Base-by-base conservation (phyloP, 1,140 invertebrate genomes). In the Belonocnema kinseyi region DNA sequence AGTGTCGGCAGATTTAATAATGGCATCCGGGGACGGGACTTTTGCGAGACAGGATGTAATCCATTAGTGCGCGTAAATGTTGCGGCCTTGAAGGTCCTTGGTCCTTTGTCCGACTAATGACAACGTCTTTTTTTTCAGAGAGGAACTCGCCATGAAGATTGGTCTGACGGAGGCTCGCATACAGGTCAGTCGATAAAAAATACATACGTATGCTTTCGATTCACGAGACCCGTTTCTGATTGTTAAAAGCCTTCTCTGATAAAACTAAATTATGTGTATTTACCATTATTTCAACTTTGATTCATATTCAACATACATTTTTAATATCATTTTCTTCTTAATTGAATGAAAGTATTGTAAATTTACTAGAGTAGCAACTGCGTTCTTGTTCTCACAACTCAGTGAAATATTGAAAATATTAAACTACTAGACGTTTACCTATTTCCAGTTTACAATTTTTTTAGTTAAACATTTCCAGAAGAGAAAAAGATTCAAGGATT, bases 141-240 rank as follows among this genome's bases (percentile, higher is more conserved):
- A 99, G 91, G 98, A 99, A 91, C 93, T 99, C 72, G 98, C 98
- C 21, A 97, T 99, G 95, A 98, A 99, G 91, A 98, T 99, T 86
- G 97, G 98, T 86, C 92, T 99, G 80, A 99, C 98, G 50, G 98
- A 99, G 94, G 98, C 98, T 26, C 93, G 98, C 88, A 99, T 99
- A 90, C 98, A 99, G 95, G 98, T 99, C 93, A 94, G 91, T 87
- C 75, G 71, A 72, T n/a, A 51, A 33, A 56, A 66, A 16, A 51
- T 75, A 66, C 14, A 50, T 50, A 74, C 40, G 8, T 19, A 56
- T 19, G n/a, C 8, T 17, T 54, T 17, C n/a, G n/a, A 54, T 17
- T 54, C n/a, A 54, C 53, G 17, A 54, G n/a, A 46, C 40, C 7
- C 40, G 40, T 46, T 46, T 10, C 40, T 46, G 40, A 46, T 46